Conservation (phyloP, 2,888 invertebrate genomes). For the Dicycla oo region DNA sequence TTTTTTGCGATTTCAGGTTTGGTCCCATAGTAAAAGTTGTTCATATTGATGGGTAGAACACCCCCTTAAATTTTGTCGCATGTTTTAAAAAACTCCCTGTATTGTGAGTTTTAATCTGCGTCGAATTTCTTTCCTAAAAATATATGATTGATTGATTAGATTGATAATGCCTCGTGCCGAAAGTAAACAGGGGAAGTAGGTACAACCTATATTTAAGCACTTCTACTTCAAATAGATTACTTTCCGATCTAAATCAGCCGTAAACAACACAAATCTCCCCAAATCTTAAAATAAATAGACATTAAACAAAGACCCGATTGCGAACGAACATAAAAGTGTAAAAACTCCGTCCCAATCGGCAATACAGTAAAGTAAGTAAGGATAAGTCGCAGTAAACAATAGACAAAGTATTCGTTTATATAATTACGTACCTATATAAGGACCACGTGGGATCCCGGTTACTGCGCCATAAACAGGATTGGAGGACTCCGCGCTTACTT, state of each 20-base stretch:
- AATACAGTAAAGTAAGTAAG: conserved; percentile 20
- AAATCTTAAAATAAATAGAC: conserved; percentile 27
- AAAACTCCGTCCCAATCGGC: conserved; percentile 30
- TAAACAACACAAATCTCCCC: conserved; percentile 16
- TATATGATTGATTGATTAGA: too few relatives aligned
- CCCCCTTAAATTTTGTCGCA: too few relatives aligned
- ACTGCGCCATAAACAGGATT: conserved; percentile 68
- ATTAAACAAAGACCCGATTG: conserved; percentile 35
- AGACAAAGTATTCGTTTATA: conserved; percentile 38
- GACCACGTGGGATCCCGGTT: conserved; percentile 56
- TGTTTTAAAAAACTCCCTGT: too few relatives aligned
- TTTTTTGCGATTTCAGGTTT: too few relatives aligned
- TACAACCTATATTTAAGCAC: not conserved
- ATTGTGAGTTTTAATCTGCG: too few relatives aligned
- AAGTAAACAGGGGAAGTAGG: not conserved
- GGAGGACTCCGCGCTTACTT: conserved; percentile 52
- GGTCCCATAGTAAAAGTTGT: too few relatives aligned
- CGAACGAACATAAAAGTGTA: conserved; percentile 23
- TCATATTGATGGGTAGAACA: too few relatives aligned
- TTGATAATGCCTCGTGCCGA: too few relatives aligned
- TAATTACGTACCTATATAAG: conserved; percentile 50
- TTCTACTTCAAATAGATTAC: conserved; percentile 19
- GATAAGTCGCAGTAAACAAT: conserved; percentile 47
- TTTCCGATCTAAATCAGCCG: not conserved
- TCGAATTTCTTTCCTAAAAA: too few relatives aligned